Evolutionary conservation across 2,888 invertebrate genomes (phyloP), one percentile per base, ranked within the genome.

Genomic region (Micropterix aruncella): DNA sequence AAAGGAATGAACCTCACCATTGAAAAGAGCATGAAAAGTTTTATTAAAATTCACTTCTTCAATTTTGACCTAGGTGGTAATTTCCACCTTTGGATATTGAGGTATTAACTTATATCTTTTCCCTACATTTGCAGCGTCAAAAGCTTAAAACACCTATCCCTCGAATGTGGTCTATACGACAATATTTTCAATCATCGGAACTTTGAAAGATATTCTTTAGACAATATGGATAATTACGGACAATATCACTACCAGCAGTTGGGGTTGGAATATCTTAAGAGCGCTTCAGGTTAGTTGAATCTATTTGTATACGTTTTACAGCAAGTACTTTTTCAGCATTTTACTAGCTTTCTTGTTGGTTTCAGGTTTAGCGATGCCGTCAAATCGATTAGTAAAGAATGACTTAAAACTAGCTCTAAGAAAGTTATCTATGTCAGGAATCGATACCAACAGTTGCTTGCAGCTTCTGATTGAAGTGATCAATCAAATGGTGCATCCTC

Each of bases 401-500:
- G 64, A 66, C 46, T 57, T 66, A 37, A 68, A 71, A 45, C 62
- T 73, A 3, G 59, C 62, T 38, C 59, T 58, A 38, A 66, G 66
- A 47, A 64, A 68, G 49, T 54, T 71, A 40, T 61, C 73, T 41
- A 66, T 67, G 42, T 77, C 76, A 49, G 83, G 80, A 9, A 73
- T 96, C 36, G 95, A 96, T 64, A 74, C 94, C 19, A 86, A 88
- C 60, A 96, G 95, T 47, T 96, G 95, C 64, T 65, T 95, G 43
- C 91, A 92, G 59, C 83, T 96, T 57, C 71, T 96, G 15, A 78
- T 93, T 60, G 95, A 96, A 61, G 78, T 95, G 19, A 91, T 90
- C 52, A 78, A 86, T 1, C 89, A 92, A 54, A 74, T 76, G 70
- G 49, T 70, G 45, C 67, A 69, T 36, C 63, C 69, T 1, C 68